phyloP scores from a whole-genome alignment of 2,888 invertebrate genomes.

The Oscheius sp. region DNA sequence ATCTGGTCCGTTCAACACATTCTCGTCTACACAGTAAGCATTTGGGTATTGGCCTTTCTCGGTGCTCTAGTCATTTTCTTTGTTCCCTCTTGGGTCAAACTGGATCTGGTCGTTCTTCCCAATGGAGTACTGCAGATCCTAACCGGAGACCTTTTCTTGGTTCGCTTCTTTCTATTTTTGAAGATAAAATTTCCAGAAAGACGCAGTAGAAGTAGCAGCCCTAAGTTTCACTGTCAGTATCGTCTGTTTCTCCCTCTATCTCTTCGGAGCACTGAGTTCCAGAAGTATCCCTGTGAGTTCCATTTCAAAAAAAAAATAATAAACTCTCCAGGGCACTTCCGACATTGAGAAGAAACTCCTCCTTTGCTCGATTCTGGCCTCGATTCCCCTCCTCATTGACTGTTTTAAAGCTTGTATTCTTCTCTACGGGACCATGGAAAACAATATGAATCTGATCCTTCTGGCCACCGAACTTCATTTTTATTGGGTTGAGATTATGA shows the following conservation, averaged over 20 bases:
- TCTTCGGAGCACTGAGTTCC: background rate
- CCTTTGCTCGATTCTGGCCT: background rate
- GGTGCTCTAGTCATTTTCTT: background rate
- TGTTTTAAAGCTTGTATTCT: constrained; percentile 2
- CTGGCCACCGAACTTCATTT: background rate
- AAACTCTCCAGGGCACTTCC: background rate
- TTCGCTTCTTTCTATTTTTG: background rate
- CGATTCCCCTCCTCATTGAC: background rate
- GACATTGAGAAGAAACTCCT: background rate
- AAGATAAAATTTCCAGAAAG: background rate
- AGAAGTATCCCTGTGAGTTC: background rate
- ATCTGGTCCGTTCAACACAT: background rate
- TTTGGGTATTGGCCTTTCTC: background rate
- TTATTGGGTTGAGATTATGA: constrained; percentile 9
- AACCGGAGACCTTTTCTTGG: background rate
- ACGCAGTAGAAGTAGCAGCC: constrained; percentile 12
- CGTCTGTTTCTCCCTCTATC: background rate
- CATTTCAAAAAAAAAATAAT: background rate
- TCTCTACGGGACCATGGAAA: background rate
- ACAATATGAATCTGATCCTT: background rate
- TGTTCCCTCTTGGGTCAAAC: background rate
- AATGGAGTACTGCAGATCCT: constrained; percentile 1
- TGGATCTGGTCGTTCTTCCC: background rate
- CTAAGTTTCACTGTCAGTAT: background rate
- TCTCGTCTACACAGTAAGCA: background rate